Conservation (phyloP, 2,888 invertebrate genomes). For the Oxycera nigricornis region DNA sequence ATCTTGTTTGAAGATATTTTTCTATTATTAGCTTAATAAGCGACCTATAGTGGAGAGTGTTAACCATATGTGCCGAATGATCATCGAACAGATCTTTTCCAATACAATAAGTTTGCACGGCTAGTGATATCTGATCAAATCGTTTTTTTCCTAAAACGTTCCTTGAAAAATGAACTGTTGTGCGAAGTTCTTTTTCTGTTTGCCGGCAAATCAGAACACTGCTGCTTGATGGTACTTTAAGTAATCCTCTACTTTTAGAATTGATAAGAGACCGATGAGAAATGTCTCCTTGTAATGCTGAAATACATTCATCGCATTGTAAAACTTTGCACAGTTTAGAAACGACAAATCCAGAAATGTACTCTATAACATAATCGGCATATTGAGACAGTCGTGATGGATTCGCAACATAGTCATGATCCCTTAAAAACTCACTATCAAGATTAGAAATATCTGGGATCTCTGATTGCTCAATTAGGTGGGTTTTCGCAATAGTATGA, state of each 20-base stretch:
- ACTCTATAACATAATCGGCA: constrained; percentile 4
- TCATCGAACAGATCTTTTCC: neutral
- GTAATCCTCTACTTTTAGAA: too few species aligned
- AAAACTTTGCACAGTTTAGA: neutral
- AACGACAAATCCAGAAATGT: constrained; percentile 27
- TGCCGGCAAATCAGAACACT: neutral
- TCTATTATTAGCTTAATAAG: neutral
- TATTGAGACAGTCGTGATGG: constrained; percentile 8
- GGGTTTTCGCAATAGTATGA: neutral
- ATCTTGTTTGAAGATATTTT: neutral
- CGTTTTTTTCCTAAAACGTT: neutral
- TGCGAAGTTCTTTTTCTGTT: neutral
- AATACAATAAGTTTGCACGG: neutral
- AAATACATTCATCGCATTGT: constrained; percentile 26
- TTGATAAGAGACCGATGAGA: neutral
- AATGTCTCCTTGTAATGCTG: constrained; percentile 13
- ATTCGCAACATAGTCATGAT: constrained; percentile 17
- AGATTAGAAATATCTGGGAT: neutral
- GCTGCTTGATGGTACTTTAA: neutral
- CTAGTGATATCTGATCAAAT: neutral
- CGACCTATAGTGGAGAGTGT: neutral
- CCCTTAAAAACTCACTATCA: neutral
- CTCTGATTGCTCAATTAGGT: neutral
- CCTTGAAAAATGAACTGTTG: neutral
- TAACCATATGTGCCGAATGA: neutral